Evolutionary conservation across 1,140 invertebrate genomes (phyloP).

Genomic region (Eumeta japonica): DNA sequence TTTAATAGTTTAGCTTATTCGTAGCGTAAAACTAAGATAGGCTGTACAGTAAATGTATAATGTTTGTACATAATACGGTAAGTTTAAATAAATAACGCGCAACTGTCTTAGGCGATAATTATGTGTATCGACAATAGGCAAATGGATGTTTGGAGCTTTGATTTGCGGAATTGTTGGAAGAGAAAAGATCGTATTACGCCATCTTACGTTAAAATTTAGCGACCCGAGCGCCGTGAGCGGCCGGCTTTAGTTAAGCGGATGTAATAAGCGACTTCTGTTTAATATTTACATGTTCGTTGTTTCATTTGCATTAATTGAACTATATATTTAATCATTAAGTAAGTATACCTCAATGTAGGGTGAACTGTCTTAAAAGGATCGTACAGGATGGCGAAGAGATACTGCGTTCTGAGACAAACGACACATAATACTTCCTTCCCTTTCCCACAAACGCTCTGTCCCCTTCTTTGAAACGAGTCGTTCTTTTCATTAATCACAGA

Average conservation of each 20-base stretch:
- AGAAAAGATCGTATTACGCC: constrained; percentile 31
- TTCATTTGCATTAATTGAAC: constrained; percentile 54
- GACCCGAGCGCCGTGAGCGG: constrained; percentile 33
- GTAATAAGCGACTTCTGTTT: constrained; percentile 54
- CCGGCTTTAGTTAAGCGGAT: constrained; percentile 51
- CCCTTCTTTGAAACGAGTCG: too few species aligned
- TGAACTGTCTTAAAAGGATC: constrained; percentile 46
- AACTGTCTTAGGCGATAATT: too few species aligned
- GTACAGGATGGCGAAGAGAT: constrained; percentile 41
- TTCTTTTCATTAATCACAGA: too few species aligned
- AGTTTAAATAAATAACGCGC: too few species aligned
- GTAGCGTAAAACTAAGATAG: constrained; percentile 43
- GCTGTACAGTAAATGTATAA: constrained; percentile 53
- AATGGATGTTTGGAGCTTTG: constrained; percentile 41
- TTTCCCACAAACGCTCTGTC: too few species aligned
- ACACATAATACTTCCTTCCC: too few species aligned
- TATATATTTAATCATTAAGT: too few species aligned
- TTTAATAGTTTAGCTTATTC: constrained; percentile 35
- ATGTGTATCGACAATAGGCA: too few species aligned
- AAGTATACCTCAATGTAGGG: constrained; percentile 54
- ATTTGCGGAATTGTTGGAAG: constrained; percentile 42
- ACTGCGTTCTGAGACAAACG: constrained; percentile 38
- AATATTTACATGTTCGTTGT: constrained; percentile 51
- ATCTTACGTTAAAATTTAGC: constrained; percentile 38
- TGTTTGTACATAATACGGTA: constrained; percentile 48